Conservation (phyloP, 2,113 vertebrate species). For the Coracopsis vasa region DNA sequence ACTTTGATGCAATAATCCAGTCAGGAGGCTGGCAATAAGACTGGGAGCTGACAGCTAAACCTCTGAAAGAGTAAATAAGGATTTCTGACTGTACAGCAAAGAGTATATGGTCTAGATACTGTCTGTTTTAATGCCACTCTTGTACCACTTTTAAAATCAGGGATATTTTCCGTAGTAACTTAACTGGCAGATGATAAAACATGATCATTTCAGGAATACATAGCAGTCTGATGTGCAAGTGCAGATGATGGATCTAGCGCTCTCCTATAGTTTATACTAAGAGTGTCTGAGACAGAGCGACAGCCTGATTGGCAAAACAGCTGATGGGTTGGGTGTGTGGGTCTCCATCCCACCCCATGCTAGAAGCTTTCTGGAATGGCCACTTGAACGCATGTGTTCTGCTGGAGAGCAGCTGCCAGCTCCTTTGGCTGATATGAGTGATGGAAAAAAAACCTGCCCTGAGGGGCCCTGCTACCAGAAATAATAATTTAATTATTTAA, state of each 20-base stretch:
- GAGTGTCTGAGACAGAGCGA: not conserved
- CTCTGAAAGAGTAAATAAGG: not conserved
- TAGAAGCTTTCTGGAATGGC: not conserved
- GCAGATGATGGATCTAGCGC: not conserved
- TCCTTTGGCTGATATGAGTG: not conserved
- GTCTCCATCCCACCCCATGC: not conserved
- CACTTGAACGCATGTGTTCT: not conserved
- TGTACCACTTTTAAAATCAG: not conserved
- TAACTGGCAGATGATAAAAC: not conserved
- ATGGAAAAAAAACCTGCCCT: not conserved
- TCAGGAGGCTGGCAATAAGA: not conserved
- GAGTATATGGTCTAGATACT: not conserved
- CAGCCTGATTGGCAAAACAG: accelerated
- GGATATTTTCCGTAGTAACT: not conserved
- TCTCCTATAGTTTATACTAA: not conserved
- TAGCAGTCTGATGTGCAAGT: not conserved
- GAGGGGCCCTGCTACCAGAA: not conserved
- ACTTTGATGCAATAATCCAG: not conserved
- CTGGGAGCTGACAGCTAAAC: not conserved
- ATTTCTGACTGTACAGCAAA: not conserved
- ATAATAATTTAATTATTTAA: not conserved
- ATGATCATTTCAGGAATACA: not conserved
- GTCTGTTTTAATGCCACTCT: not conserved
- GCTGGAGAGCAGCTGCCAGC: not conserved
- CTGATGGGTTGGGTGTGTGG: not conserved